phyloP scores from a whole-genome alignment of 2,888 invertebrate species.

The Tanypteryx hageni region DNA sequence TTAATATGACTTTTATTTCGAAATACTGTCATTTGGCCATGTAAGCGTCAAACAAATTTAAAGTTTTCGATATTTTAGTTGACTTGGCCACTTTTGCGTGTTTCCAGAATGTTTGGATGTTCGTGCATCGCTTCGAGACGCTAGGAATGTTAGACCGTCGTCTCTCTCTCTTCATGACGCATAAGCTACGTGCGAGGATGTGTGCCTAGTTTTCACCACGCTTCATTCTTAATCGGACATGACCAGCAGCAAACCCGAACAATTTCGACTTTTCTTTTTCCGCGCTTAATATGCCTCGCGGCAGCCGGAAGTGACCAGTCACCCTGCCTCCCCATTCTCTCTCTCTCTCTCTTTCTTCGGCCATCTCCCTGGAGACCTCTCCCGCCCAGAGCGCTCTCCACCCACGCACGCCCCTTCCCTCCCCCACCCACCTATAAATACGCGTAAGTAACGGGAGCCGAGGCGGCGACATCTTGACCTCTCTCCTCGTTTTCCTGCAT shows the following conservation, averaged over 20 bases:
- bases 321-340: not conserved
- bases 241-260: not conserved
- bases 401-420: conserved; percentile 34
- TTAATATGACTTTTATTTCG: too few relatives aligned
- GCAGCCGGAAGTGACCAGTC: not conserved
- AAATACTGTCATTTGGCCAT: too few relatives aligned
- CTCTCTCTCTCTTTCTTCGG: not conserved
- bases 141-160: too few relatives aligned
- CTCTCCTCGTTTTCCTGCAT: not conserved
- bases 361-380: not conserved
- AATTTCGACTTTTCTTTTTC: not conserved
- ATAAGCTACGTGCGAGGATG: too few relatives aligned
- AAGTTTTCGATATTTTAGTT: too few relatives aligned
- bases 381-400: not conserved
- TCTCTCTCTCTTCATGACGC: too few relatives aligned
- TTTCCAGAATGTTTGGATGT: too few relatives aligned
- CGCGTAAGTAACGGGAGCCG: conserved; percentile 48
- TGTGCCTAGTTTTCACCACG: too few relatives aligned
- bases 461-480: conserved; percentile 40
- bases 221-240: not conserved
- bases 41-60: too few relatives aligned
- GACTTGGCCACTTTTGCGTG: too few relatives aligned
- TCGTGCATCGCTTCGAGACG: too few relatives aligned
- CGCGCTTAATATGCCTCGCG: not conserved
- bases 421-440: conserved; percentile 3